Evolutionary conservation across 2,113 vertebrate species (phyloP).

Genomic region (Lethenteron camtschaticum): DNA sequence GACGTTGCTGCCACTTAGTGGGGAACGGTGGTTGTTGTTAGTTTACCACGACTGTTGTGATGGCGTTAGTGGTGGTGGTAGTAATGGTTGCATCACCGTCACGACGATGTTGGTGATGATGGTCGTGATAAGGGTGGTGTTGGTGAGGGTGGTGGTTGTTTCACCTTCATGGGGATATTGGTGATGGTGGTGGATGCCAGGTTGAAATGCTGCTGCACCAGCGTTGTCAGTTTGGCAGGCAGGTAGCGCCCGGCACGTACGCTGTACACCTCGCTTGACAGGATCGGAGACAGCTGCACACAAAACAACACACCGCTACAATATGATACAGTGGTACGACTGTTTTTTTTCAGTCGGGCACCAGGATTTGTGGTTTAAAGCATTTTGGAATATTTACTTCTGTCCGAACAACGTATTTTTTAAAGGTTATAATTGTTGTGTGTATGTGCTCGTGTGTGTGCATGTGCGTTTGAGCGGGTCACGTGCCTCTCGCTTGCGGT

Average conservation of each 20-base stretch:
- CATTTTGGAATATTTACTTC: too few species aligned
- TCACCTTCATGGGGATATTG: constrained; percentile 98
- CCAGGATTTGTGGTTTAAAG: too few species aligned
- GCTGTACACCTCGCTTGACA: constrained; percentile 81
- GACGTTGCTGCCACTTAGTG: too few species aligned
- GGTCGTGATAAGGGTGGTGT: neutral
- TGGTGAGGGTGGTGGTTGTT: too few species aligned
- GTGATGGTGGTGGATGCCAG: constrained; percentile 94
- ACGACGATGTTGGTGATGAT: neutral
- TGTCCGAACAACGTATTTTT: too few species aligned
- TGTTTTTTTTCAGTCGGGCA: too few species aligned
- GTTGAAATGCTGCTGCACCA: constrained; percentile 96
- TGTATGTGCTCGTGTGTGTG: too few species aligned
- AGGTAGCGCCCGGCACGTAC: constrained; percentile 78
- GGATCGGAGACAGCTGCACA: constrained; percentile 36
- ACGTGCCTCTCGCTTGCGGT: constrained; percentile 50
- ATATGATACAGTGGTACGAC: too few species aligned
- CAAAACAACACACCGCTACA: neutral
- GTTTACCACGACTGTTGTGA: neutral
- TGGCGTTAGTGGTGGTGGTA: neutral
- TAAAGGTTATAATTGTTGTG: too few species aligned
- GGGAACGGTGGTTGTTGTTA: neutral
- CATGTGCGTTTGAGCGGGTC: too few species aligned
- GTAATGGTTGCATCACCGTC: neutral
- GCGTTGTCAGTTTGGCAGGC: constrained; percentile 69